Conservation (phyloP, 2,888 invertebrate species). For the Timema podura region DNA sequence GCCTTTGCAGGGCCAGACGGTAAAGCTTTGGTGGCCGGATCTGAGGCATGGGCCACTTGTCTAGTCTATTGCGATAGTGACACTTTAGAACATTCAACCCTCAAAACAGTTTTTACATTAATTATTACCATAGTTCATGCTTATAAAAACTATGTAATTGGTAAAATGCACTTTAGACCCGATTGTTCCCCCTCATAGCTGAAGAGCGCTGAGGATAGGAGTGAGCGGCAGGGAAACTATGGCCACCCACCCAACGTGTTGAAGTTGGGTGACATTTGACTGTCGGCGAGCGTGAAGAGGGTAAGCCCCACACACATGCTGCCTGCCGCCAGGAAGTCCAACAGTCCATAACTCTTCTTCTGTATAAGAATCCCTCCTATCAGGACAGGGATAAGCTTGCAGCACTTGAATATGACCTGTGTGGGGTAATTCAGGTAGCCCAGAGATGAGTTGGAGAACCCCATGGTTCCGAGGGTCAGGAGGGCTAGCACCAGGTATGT, state of each 20-base stretch:
- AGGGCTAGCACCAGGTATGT: constrained; percentile 79
- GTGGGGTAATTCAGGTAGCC: constrained; percentile 96
- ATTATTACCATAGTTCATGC: no score
- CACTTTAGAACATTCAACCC: no score
- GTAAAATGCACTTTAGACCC: no score
- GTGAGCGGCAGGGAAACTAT: no score
- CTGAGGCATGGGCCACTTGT: no score
- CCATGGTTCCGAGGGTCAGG: constrained; percentile 92
- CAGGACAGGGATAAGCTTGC: constrained; percentile 93
- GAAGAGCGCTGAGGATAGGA: no score
- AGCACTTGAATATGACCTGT: constrained; percentile 96
- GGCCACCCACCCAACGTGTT: constrained; percentile 49
- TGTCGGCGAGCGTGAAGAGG: constrained; percentile 83
- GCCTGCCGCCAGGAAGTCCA: constrained; percentile 80
- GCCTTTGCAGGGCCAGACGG: no score
- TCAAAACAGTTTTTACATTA: no score
- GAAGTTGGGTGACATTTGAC: constrained; percentile 55
- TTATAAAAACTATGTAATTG: no score
- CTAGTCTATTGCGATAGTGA: no score
- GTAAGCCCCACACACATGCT: constrained; percentile 87
- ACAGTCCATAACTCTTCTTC: constrained; percentile 75
- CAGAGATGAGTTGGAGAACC: constrained; percentile 88
- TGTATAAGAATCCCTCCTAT: constrained; percentile 91
- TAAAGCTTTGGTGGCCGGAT: no score
- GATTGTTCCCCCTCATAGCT: no score